A percentile compares a stretch with the other conserved stretches of the same genome.
phyloP scores from a whole-genome alignment of 2,113 vertebrate species.

The Emberiza fucata region DNA sequence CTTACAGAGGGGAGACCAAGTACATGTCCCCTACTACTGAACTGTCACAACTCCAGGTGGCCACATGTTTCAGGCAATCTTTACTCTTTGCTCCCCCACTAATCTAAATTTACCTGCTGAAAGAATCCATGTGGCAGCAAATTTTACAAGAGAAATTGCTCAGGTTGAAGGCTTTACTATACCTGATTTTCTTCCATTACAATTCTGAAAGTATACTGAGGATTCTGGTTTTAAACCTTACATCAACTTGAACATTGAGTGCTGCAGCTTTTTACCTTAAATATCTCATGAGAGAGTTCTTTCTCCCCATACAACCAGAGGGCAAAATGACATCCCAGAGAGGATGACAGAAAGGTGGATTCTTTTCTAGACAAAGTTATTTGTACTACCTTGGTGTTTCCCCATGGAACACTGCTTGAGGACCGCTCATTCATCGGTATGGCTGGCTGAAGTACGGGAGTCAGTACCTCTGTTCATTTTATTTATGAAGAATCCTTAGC shows the following conservation, averaged over 20 bases:
- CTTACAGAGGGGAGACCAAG: neutral
- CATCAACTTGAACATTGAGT: accelerated
- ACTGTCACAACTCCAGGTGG: neutral
- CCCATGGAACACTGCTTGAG: accelerated
- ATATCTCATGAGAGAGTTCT: neutral
- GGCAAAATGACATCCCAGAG: neutral
- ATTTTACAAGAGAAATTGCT: neutral
- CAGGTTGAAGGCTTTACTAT: neutral
- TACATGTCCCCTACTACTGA: accelerated
- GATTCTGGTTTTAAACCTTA: neutral
- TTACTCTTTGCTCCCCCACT: neutral
- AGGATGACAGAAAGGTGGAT: neutral
- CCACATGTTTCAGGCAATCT: neutral
- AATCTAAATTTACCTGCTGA: neutral
- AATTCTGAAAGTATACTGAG: neutral
- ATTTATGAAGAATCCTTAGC: neutral
- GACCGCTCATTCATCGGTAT: neutral
- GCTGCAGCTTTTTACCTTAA: neutral
- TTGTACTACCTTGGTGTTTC: neutral
- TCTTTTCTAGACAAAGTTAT: neutral
- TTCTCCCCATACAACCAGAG: neutral
- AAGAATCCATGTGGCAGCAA: neutral
- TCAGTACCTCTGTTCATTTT: neutral
- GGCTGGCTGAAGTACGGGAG: neutral
- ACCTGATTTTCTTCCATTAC: neutral